Evolutionary conservation across 2,113 vertebrate genomes (phyloP).

Genomic region (Mus spicilegus): DNA sequence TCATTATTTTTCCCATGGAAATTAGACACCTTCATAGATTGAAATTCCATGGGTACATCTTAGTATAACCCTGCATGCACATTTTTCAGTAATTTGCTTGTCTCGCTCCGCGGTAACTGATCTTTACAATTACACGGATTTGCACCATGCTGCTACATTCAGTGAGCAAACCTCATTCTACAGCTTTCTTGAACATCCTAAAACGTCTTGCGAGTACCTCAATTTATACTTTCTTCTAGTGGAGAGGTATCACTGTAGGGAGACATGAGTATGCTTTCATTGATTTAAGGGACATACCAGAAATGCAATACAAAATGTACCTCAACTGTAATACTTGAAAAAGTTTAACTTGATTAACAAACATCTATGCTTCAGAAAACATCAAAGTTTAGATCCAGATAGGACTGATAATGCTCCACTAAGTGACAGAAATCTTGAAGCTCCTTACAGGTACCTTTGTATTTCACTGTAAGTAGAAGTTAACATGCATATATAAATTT

Average conservation of each 20-base stretch:
- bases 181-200: background rate
- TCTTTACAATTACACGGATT: background rate
- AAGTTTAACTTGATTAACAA: background rate
- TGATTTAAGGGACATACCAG: background rate
- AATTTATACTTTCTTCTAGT: background rate
- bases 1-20: background rate
- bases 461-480: background rate
- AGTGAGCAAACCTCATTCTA: background rate
- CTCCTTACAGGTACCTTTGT: background rate
- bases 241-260: background rate
- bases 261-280: background rate
- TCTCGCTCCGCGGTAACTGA: background rate
- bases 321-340: background rate
- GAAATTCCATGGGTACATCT: background rate
- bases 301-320: background rate
- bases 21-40: background rate
- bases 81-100: background rate
- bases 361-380: background rate
- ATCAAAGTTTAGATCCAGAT: background rate
- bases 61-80: background rate
- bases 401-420: background rate
- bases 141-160: background rate
- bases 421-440: background rate
- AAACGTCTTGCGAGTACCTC: background rate
- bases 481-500: background rate